Base-by-base conservation (phyloP, 1,140 invertebrate genomes). In the Acromyrmex heyeri region DNA sequence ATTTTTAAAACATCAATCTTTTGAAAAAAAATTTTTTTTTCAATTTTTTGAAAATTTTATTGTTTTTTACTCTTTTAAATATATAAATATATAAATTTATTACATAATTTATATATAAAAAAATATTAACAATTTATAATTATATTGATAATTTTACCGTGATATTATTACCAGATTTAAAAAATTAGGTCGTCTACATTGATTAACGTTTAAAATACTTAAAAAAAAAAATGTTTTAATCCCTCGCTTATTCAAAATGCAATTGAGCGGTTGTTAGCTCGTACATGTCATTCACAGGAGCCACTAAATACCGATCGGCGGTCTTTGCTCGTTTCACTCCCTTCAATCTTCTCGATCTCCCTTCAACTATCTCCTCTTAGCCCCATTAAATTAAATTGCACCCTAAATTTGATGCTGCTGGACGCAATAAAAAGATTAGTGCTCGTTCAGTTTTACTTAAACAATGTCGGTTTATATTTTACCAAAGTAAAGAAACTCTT, bases 301-400 rank as follows among this genome's bases (percentile, higher is more conserved):
- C 92, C 92, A 94, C 93, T 95, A 94, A 95, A 95, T 95, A 94
- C 94, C 93, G 92, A 94, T 94, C 92, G 91, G 91, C 92, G 91
- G 90, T 93, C 93, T 93, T 94, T 93, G 87, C 90, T 91, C 90
- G 90, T 88, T 90, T 92, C 91, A 91, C 88, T 90, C 91, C 87
- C 87, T 90, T 89, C 88, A 87, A 88, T 90, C 87, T 91, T 75
- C 90, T 89, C 90, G 78, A 70, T 89, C 86, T 86, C 86, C 78
- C 88, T 90, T 86, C 82, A 62, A 34, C 78, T 78, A 57, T 75
- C 83, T 72, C 79, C 89, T 89, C 87, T 93, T 90, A 83, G 90
- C 91, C 91, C 92, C 91, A 94, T 95, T 94, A 95, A 94, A 95
- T 94, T 94, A 94, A 94, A 95, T 94, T 93, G 89, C 90, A 93